phyloP scores from a whole-genome alignment of 2,888 invertebrate genomes.

The Anoncus sp. region DNA sequence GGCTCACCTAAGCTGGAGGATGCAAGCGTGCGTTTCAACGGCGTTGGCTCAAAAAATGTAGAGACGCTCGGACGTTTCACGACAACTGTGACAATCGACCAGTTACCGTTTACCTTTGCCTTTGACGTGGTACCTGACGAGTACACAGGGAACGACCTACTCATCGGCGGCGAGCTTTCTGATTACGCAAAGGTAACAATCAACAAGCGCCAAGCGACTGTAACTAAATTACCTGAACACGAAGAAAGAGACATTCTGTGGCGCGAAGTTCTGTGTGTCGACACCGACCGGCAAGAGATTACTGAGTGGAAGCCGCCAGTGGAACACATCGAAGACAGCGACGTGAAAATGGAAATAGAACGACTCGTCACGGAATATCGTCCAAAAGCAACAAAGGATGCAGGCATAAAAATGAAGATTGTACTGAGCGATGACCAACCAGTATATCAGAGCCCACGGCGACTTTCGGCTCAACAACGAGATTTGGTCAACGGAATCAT shows the following conservation, averaged over 20 bases:
- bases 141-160: conserved; percentile 29
- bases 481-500: conserved; percentile 72
- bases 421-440: conserved; percentile 73
- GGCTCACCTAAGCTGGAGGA: conserved; percentile 29
- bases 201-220: conserved; percentile 32
- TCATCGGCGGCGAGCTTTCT: conserved; percentile 46
- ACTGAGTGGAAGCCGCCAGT: not conserved
- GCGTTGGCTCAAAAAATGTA: conserved; percentile 23
- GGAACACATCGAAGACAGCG: not conserved
- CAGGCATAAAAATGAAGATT: conserved; percentile 70
- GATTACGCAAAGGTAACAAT: conserved; percentile 27
- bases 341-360: not conserved
- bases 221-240: conserved; percentile 12
- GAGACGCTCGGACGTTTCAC: conserved; percentile 38
- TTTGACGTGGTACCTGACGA: conserved; percentile 51
- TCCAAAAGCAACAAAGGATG: conserved; percentile 63
- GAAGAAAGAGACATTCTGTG: not conserved
- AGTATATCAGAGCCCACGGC: conserved; percentile 67
- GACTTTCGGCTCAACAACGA: conserved; percentile 67
- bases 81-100: conserved; percentile 30
- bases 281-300: not conserved
- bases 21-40: conserved; percentile 16
- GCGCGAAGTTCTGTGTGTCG: conserved; percentile 7
- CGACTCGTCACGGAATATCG: conserved; percentile 65
- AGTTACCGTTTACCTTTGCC: conserved; percentile 18